Evolutionary conservation across 2,888 invertebrate genomes (phyloP).

Genomic region (Aporophyla nigra): DNA sequence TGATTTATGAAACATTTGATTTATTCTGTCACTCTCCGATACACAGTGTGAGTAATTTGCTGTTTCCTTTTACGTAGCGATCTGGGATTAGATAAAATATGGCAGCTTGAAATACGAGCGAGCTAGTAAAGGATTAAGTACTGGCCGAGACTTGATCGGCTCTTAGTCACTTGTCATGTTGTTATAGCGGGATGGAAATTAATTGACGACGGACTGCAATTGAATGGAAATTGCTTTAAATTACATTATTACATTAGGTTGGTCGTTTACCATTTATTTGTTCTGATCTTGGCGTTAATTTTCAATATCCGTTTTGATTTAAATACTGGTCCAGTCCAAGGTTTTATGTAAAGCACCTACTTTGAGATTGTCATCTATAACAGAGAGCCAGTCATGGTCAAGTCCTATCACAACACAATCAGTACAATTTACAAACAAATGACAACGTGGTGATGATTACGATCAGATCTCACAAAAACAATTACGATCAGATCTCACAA

Average conservation of each 20-base stretch:
- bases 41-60: slow-evolving; percentile 52
- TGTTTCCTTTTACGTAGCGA: slow-evolving; percentile 52
- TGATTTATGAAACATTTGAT: slow-evolving; percentile 56
- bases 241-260: background rate
- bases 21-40: slow-evolving; percentile 51
- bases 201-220: slow-evolving; percentile 10
- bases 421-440: background rate
- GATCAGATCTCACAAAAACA: no score
- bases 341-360: slow-evolving; percentile 1
- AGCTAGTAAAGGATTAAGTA: slow-evolving; percentile 6
- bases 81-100: slow-evolving; percentile 47
- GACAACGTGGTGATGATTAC: background rate
- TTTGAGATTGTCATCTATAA: slow-evolving; percentile 1
- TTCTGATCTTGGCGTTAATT: slow-evolving; percentile 16
- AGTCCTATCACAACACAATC: background rate
- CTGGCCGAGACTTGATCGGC: background rate
- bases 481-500: background rate
- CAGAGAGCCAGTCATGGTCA: background rate
- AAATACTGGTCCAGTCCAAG: slow-evolving; percentile 23
- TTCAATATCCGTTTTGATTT: slow-evolving; percentile 27
- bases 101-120: slow-evolving; percentile 45
- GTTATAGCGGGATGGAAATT: slow-evolving; percentile 7
- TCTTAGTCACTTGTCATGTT: slow-evolving; percentile 14
- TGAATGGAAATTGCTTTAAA: slow-evolving; percentile 7
- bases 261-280: background rate